Evolutionary conservation across 2,797 vertebrate genomes (phyloP), one percentile per base, ranked within the genome.

Genomic region (Sorex maritimensis): DNA sequence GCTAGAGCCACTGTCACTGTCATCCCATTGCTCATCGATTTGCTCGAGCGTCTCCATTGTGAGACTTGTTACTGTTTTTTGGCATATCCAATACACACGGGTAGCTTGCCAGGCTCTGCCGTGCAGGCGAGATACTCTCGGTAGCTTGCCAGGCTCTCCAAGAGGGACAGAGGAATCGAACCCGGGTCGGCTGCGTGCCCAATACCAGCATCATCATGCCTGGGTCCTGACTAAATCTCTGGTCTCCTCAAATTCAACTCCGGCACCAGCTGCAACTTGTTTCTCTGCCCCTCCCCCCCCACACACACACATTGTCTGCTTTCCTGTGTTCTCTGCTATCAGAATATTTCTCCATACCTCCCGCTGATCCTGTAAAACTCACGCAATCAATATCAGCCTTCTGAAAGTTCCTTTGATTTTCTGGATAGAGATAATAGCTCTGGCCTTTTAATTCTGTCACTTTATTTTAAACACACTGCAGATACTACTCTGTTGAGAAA

Each of bases 381-480:
- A 73, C 12, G 26, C 46, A 91, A 24, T 82, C 38, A 49, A 61
- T 49, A 82, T 44, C 38, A 80, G 5, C 23, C 69, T 63, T 83
- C 38, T 44, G 77, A 73, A 72, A 71, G n/a, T 21, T 52, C 38
- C 30, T 80, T 79, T 67, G 88, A 44, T 72, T 88, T 89, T 90
- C 30, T 28, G 24, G 68, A 46, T 81, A 78, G n/a, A 81, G 15
- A 75, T 58, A 80, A 80, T 44, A 24, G 63, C 44, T 30, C 24
- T 24, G 23, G 63, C 10, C 67, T 61, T 61, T 94, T 49, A 28
- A 24, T 41, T 88, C 52, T 38, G n/a, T 38, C 74, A 75, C 77
- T 92, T 55, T 74, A 71, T 67, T 41, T 81, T 46, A 67, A 88
- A 92, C 28, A 72, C 1, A 30, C 15, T 71, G 24, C n/a, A 85